Conservation (phyloP, 2,113 vertebrate species). For the Chaenogobius annularis region DNA sequence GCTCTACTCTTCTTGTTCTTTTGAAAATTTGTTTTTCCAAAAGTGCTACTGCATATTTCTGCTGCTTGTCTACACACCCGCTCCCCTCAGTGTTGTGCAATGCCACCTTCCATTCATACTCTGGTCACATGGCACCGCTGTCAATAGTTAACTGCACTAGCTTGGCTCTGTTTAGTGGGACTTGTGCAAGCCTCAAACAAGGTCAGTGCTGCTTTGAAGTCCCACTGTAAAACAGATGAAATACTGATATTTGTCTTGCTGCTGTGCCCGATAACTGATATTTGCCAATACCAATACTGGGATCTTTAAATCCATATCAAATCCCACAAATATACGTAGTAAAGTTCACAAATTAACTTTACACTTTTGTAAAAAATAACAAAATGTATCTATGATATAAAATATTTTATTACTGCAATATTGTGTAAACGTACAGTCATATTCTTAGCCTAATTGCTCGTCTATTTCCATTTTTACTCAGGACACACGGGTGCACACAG, state of each 20-base stretch:
- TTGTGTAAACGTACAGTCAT: too few relatives aligned
- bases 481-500: too few relatives aligned
- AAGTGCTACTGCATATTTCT: not conserved
- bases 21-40: not conserved
- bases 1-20: not conserved
- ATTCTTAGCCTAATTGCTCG: too few relatives aligned
- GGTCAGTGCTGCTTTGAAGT: slow-evolving; percentile 32
- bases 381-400: too few relatives aligned
- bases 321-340: too few relatives aligned
- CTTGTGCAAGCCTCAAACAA: slow-evolving; percentile 45
- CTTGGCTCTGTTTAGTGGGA: slow-evolving; percentile 27
- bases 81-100: slow-evolving; percentile 39
- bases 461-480: too few relatives aligned
- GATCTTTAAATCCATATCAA: too few relatives aligned
- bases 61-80: slow-evolving; percentile 17
- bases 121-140: slow-evolving; percentile 53
- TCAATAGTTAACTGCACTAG: slow-evolving; percentile 67
- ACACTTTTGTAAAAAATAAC: too few relatives aligned
- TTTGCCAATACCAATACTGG: too few relatives aligned
- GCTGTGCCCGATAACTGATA: too few relatives aligned
- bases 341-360: too few relatives aligned
- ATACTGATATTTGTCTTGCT: not conserved
- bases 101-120: slow-evolving; percentile 58
- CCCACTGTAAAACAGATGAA: not conserved
- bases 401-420: too few relatives aligned